Base-by-base conservation (phyloP, 2,113 vertebrate genomes). In the Tursiops truncatus region DNA sequence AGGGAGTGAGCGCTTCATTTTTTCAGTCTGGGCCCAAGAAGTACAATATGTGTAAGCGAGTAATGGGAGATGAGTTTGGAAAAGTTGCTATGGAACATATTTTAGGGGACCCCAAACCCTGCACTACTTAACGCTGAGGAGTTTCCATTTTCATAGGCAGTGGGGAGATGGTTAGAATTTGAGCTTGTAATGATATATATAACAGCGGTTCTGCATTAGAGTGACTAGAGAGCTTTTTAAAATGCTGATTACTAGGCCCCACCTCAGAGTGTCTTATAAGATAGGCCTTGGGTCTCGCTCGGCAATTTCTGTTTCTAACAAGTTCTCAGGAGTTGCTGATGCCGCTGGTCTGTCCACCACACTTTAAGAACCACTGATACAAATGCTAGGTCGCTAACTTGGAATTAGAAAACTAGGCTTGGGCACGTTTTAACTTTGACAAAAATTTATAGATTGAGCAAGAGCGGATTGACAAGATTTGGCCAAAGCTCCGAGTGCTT, bases 401-500 rank as follows among this genome's bases (percentile, higher is more conserved):
- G 26, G 14, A 87, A 85, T 97, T 89, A 74, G 44, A 65, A 90
- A 94, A 91, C 44, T 92, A 92, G 17, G 23, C 91, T 97, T 91
- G n/a, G 89, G 47, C 60, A 79, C 44, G 44, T 97, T 91, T 97
- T 97, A 97, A 80, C 92, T 77, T 93, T 68, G 71, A 58, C 17
- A 97, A 81, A 96, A 96, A 94, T 98, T 99, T 99, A 88, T 98
- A 99, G 99, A 99, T 99, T 98, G 99, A 99, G 95, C 99, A 99
- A 98, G 99, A 99, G 94, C 98, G 99, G 94, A 99, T 99, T 98
- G 99, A 99, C 98, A 99, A 99, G 98, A 99, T 99, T 95, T 99
- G 99, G 99, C 99, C 99, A 98, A 99, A 99, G 97, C 99, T 99
- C 50, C 99, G 99, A 98, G 99, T 99, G 81, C 99, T 99, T 98